phyloP scores from a whole-genome alignment of 2,797 vertebrate genomes.

The Chaunax sp. region DNA sequence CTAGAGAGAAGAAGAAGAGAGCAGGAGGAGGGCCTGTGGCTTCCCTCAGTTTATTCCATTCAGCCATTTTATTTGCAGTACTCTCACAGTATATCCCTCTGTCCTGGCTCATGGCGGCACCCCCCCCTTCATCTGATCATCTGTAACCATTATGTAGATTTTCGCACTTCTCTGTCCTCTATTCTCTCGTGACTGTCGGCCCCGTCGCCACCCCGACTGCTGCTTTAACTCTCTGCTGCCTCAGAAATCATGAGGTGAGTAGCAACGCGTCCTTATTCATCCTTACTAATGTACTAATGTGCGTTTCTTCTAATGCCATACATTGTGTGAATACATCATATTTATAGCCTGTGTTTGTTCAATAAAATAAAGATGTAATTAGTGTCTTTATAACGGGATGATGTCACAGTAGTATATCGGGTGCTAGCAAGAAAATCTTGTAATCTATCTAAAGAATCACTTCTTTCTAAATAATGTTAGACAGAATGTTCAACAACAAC shows the following conservation, averaged over 20 bases:
- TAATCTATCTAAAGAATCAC: no score
- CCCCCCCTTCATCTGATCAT: constrained; percentile 58
- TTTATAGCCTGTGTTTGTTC: neutral
- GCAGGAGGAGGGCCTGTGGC: constrained; percentile 51
- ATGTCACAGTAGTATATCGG: neutral
- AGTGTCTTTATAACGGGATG: neutral
- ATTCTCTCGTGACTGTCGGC: constrained; percentile 45
- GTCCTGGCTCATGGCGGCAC: constrained; percentile 24
- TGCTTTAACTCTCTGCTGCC: constrained; percentile 61
- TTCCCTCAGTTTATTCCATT: constrained; percentile 64
- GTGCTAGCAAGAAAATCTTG: constrained; percentile 2
- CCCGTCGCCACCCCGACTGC: constrained; percentile 45
- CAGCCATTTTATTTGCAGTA: constrained; percentile 68
- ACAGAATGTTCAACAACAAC: no score
- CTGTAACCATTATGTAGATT: constrained; percentile 68
- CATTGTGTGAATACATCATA: neutral
- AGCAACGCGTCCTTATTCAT: neutral
- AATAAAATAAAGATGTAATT: constrained; percentile 1
- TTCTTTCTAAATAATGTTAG: no score
- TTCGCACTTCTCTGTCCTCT: constrained; percentile 59
- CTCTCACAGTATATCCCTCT: constrained; percentile 31
- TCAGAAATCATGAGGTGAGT: constrained; percentile 37
- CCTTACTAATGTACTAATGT: no score
- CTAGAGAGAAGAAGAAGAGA: constrained; percentile 32
- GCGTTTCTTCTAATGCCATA: neutral